phyloP scores from a whole-genome alignment of 2,888 invertebrate genomes.

The Graphium colonna region DNA sequence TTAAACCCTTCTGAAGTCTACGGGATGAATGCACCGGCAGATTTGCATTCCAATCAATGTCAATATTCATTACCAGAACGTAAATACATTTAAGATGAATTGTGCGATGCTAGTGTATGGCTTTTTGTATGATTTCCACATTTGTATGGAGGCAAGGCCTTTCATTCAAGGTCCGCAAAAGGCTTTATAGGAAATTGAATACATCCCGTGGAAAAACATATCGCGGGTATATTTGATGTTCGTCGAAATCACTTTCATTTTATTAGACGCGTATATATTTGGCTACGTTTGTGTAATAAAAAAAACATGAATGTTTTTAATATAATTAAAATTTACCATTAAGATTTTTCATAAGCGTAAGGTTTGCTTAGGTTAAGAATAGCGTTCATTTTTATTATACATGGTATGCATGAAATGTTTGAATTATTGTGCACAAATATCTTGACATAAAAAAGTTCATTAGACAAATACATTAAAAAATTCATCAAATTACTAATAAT shows the following conservation, averaged over 20 bases:
- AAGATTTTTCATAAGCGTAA: no score
- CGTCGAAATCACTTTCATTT: conserved; percentile 13
- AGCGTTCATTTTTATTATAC: no score
- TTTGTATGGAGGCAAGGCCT: conserved; percentile 8
- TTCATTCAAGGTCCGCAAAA: conserved; percentile 4
- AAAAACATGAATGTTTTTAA: no score
- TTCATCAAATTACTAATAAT: no score
- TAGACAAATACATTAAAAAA: no score
- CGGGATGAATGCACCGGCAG: conserved; percentile 37
- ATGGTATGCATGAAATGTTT: no score
- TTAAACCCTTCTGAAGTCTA: conserved; percentile 34
- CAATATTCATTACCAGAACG: conserved; percentile 53
- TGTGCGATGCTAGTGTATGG: conserved; percentile 13
- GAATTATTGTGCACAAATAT: no score
- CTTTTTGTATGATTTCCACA: conserved; percentile 13
- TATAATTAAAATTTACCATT: not conserved
- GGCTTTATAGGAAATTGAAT: conserved; percentile 4
- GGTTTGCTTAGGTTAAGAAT: no score
- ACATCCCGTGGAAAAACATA: not conserved
- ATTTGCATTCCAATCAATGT: conserved; percentile 56
- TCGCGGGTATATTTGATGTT: conserved; percentile 10
- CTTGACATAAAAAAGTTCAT: no score
- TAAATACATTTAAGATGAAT: conserved; percentile 29
- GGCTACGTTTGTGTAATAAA: no score
- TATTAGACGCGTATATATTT: not conserved